These are phyloP conservation scores for Drosophila fungiperda DNA, from an alignment of 2,888 invertebrate species.

Conservation along the genomic window DNA sequence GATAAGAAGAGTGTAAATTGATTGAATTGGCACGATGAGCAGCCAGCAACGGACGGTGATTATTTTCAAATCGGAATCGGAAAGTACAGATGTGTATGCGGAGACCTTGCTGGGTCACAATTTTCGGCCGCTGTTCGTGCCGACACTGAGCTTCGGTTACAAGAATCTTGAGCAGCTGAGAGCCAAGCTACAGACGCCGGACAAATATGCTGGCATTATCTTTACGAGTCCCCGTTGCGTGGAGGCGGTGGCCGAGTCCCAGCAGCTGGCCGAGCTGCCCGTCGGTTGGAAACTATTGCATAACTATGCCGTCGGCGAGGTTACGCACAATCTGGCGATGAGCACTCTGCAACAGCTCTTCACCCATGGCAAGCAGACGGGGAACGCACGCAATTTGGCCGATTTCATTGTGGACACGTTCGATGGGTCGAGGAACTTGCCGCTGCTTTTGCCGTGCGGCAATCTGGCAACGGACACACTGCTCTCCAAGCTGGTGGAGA, in stretches of 20 bases:
- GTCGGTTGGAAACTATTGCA: conserved; percentile 85
- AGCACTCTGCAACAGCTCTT: conserved; percentile 85
- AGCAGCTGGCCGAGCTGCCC: conserved; percentile 84
- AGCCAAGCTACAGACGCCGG: conserved; percentile 84
- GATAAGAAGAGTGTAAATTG: conserved; percentile 1
- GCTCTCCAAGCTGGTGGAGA: conserved; percentile 84
- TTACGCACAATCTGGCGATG: conserved; percentile 85
- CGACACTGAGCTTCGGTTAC: conserved; percentile 86
- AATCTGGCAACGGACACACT: conserved; percentile 86
- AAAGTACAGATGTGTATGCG: conserved; percentile 85
- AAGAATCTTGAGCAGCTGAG: conserved; percentile 85
- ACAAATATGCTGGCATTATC: conserved; percentile 86
- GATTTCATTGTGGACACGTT: conserved; percentile 86
- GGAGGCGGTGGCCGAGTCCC: conserved; percentile 85
- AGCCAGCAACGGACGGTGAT: conserved; percentile 79
- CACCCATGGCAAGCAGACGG: conserved; percentile 86
- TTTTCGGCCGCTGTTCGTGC: conserved; percentile 85
- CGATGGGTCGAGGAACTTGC: conserved; percentile 84
- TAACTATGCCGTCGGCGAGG: conserved; percentile 87
- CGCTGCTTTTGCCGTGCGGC: conserved; percentile 87
- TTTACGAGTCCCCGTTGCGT: conserved; percentile 87
- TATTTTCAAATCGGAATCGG: conserved; percentile 85
- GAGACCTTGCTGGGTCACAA: conserved; percentile 84
- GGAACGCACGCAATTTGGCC: conserved; percentile 86
- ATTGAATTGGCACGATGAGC: conserved; percentile 46